Percentiles rank a stretch among this genome's conserved stretches.
These are phyloP conservation scores for Plutomurus gul DNA, from an alignment of 1,140 invertebrate species.

Conservation along the genomic window DNA sequence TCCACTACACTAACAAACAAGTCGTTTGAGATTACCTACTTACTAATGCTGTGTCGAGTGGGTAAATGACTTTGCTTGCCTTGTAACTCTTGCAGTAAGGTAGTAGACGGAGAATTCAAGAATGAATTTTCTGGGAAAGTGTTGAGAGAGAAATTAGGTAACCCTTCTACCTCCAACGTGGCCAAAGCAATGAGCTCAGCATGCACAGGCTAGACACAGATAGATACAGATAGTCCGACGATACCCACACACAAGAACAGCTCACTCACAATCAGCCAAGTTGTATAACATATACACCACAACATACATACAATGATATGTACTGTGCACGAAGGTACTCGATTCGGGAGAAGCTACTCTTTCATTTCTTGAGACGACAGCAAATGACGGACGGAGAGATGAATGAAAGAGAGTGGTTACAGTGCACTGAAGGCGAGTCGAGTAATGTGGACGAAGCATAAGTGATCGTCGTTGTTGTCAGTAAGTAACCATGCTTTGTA, in stretches of 20 bases:
- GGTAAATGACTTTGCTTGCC: not conserved
- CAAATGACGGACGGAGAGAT: constrained; percentile 19
- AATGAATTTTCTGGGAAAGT: constrained; percentile 25
- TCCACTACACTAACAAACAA: not conserved
- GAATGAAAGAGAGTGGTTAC: constrained; percentile 1
- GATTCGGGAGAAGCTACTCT: no score
- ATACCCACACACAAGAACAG: no score
- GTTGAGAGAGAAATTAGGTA: constrained; percentile 27
- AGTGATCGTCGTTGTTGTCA: no score
- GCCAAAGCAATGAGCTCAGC: not conserved
- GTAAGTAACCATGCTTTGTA: no score
- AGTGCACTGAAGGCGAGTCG: not conserved
- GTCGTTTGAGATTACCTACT: constrained; percentile 4
- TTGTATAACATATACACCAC: not conserved
- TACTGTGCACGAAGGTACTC: not conserved
- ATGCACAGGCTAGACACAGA: not conserved
- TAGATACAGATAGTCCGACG: not conserved
- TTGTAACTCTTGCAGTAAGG: not conserved
- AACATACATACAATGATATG: not conserved
- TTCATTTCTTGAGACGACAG: not conserved
- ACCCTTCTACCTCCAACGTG: constrained; percentile 14
- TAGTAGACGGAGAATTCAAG: not conserved
- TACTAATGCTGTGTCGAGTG: not conserved
- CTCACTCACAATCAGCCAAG: no score
- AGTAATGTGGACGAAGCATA: not conserved